phyloP scores from a whole-genome alignment of 2,888 invertebrate species.

The Hirudinaria manillensis region DNA sequence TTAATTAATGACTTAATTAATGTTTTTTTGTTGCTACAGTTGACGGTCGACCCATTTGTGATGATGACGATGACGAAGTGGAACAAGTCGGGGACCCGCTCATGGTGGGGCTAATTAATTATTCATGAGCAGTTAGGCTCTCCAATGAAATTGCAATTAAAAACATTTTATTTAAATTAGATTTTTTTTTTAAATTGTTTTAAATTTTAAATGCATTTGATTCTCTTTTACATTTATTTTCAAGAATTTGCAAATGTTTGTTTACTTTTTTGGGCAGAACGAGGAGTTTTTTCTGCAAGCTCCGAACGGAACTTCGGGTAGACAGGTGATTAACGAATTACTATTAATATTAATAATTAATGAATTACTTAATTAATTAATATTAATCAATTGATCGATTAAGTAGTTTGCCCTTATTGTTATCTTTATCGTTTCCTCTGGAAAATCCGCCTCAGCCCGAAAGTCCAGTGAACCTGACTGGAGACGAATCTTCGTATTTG shows the following conservation, averaged over 20 bases:
- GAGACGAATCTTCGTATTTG: not conserved
- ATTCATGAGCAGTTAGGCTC: not conserved
- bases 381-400: too few species aligned
- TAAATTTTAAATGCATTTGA: too few species aligned
- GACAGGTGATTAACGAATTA: not conserved
- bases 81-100: conserved; percentile 23
- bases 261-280: not conserved
- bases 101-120: conserved; percentile 10
- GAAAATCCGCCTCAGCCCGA: not conserved
- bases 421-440: not conserved
- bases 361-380: too few species aligned
- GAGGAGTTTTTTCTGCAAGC: conserved; percentile 6
- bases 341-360: too few species aligned
- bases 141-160: not conserved
- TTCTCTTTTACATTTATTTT: too few species aligned
- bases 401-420: not conserved
- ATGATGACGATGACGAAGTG: conserved; percentile 32
- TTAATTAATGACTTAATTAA: not conserved
- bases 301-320: not conserved
- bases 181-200: not conserved
- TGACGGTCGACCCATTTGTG: conserved; percentile 34
- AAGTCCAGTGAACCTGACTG: not conserved
- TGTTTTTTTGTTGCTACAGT: conserved; percentile 19
- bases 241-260: too few species aligned
- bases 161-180: not conserved